A percentile compares a stretch with the other conserved stretches of the same genome.
Evolutionary conservation across 2,888 invertebrate genomes (phyloP).

Genomic region (Scelioninae gen. 1): DNA sequence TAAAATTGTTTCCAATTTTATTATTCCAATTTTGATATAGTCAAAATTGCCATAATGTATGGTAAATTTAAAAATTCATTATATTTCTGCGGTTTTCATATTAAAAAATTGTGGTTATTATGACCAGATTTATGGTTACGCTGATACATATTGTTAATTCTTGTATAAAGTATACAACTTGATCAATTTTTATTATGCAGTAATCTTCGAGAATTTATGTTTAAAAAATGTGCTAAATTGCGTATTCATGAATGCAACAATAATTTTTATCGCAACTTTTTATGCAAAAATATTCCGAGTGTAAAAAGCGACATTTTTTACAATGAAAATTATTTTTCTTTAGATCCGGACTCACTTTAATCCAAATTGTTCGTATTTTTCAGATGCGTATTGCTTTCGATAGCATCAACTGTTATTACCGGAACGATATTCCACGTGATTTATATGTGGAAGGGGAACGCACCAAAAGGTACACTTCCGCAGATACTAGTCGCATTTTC

Average conservation of each 20-base stretch:
- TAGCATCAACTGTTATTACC: slow-evolving; percentile 74
- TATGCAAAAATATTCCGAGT: neutral
- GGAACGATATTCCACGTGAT: slow-evolving; percentile 78
- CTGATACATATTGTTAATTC: too few species aligned
- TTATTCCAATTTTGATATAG: too few species aligned
- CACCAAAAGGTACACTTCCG: slow-evolving; percentile 71
- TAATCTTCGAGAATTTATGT: too few species aligned
- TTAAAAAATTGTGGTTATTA: too few species aligned
- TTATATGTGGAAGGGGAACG: slow-evolving; percentile 70
- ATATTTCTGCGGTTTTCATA: too few species aligned
- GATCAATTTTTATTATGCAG: too few species aligned
- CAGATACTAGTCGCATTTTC: slow-evolving; percentile 86
- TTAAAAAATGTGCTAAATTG: neutral
- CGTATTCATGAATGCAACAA: neutral
- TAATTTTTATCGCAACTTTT: too few species aligned
- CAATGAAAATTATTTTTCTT: slow-evolving; percentile 49
- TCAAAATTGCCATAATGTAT: too few species aligned
- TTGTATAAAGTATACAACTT: neutral
- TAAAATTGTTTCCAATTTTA: too few species aligned
- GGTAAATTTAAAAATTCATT: too few species aligned
- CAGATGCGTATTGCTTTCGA: slow-evolving; percentile 76
- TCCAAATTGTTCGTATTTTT: slow-evolving; percentile 70
- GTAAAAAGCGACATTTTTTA: slow-evolving; percentile 23
- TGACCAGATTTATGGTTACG: too few species aligned
- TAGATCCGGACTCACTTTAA: slow-evolving; percentile 61